phyloP scores from a whole-genome alignment of 2,797 vertebrate genomes.

The Bradypodion pumilum region DNA sequence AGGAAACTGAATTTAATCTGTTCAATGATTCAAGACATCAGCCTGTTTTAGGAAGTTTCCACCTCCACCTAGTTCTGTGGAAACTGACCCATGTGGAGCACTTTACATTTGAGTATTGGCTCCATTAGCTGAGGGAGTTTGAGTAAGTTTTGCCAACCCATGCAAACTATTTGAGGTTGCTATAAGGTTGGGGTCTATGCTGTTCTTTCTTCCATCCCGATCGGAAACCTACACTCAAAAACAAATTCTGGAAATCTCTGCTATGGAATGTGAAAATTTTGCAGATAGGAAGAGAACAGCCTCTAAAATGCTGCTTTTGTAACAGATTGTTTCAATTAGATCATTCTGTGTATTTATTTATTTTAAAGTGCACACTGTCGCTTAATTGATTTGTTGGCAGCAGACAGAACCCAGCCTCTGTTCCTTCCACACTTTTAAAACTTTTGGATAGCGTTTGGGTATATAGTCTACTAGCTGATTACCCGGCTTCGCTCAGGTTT shows the following conservation, averaged over 20 bases:
- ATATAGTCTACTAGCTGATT: too few relatives aligned
- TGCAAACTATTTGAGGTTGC: background rate
- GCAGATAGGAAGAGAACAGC: background rate
- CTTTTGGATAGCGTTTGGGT: too few relatives aligned
- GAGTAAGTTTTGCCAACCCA: background rate
- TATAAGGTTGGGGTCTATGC: too few relatives aligned
- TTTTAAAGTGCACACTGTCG: background rate
- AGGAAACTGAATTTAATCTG: background rate
- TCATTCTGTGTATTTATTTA: too few relatives aligned
- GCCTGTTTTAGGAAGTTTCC: background rate
- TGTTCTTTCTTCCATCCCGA: accelerated
- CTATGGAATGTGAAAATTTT: background rate
- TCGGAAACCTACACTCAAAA: background rate
- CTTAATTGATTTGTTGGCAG: background rate
- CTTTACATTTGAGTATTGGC: background rate
- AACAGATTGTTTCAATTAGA: background rate
- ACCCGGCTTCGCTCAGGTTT: too few relatives aligned
- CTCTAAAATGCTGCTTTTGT: background rate
- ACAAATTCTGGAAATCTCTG: background rate
- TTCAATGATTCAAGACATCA: background rate
- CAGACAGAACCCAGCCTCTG: too few relatives aligned
- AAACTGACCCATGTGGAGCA: background rate
- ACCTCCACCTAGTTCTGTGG: background rate
- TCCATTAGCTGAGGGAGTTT: background rate
- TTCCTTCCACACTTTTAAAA: too few relatives aligned